Conservation (phyloP, 2,888 invertebrate species). For the Caenorhabditis sp. region DNA sequence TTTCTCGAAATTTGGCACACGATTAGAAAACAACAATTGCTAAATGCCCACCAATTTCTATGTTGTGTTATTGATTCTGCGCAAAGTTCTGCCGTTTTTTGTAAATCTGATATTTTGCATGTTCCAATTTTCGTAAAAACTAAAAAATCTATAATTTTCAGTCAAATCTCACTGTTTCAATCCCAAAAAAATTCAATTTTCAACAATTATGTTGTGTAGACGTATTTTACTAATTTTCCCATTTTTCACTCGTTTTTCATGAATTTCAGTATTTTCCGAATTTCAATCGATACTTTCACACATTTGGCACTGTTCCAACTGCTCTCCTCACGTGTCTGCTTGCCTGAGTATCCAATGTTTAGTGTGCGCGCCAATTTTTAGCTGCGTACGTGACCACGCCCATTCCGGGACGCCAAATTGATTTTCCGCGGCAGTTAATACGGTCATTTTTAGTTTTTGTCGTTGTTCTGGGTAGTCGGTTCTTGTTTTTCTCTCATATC, state of each 20-base stretch:
- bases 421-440: neutral
- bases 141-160: neutral
- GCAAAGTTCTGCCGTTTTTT: neutral
- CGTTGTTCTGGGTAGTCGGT: neutral
- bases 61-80: neutral
- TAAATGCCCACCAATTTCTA: neutral
- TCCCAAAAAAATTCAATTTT: neutral
- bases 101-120: neutral
- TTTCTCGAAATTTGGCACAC: neutral
- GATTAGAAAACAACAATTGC: neutral
- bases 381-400: neutral
- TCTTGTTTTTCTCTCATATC: neutral
- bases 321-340: slow-evolving; percentile 11
- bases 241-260: neutral
- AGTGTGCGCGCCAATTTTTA: neutral
- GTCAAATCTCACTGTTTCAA: neutral
- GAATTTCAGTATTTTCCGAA: neutral
- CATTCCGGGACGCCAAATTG: neutral
- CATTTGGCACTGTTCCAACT: neutral
- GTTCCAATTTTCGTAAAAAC: neutral
- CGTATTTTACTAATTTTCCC: neutral
- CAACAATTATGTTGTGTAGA: neutral
- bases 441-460: neutral
- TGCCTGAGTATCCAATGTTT: slow-evolving; percentile 10
- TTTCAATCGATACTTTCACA: slow-evolving; percentile 5